phyloP scores from a whole-genome alignment of 2,888 invertebrate genomes.

The Cerastoderma edule region DNA sequence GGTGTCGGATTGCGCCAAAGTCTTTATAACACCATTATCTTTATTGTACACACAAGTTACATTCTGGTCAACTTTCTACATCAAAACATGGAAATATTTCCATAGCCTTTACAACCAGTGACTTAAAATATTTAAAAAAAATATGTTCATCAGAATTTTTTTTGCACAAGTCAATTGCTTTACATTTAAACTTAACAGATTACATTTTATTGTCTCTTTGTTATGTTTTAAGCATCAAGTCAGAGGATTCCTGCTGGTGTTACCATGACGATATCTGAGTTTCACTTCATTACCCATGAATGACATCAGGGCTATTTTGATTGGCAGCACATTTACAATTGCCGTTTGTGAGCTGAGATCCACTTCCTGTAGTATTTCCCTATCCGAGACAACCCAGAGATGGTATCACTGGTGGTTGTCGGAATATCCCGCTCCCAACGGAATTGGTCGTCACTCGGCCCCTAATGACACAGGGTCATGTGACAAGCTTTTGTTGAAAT shows the following conservation, averaged over 20 bases:
- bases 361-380: constrained; percentile 11
- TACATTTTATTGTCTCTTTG: too few species aligned
- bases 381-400: neutral
- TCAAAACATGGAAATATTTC: too few species aligned
- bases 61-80: constrained; percentile 9
- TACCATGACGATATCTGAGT: constrained; percentile 19
- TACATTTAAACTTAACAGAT: too few species aligned
- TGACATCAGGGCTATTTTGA: constrained; percentile 20
- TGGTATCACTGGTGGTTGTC: constrained; percentile 11
- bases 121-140: too few species aligned
- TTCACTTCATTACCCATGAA: constrained; percentile 18
- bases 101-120: too few species aligned
- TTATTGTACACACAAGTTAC: neutral
- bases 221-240: too few species aligned
- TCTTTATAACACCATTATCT: constrained; percentile 11
- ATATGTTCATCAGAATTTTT: too few species aligned
- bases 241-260: constrained; percentile 11
- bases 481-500: neutral
- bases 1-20: neutral
- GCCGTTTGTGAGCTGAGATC: constrained; percentile 1
- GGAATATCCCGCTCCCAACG: neutral
- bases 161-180: too few species aligned
- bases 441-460: constrained; percentile 5
- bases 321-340: constrained; percentile 17
- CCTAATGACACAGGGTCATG: neutral